Conservation (phyloP, 1,140 invertebrate genomes). For the Gryllus bimaculatus region DNA sequence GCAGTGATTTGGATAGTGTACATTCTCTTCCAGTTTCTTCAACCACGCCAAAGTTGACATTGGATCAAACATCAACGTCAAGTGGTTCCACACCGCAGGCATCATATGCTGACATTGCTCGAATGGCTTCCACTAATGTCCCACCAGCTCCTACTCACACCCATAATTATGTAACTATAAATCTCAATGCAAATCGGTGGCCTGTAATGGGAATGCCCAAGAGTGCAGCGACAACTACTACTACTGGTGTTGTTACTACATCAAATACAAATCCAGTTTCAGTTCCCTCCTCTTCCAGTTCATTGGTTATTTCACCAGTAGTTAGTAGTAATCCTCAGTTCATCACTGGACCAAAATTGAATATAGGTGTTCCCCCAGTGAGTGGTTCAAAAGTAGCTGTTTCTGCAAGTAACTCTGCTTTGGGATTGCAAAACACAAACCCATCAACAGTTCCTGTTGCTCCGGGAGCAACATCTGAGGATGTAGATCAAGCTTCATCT, state of each 20-base stretch:
- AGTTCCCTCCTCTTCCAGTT: neutral
- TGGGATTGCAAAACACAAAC: neutral
- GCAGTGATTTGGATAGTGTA: slow-evolving; percentile 61
- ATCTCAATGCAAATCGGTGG: slow-evolving; percentile 11
- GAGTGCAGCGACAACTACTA: neutral
- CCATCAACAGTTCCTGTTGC: neutral
- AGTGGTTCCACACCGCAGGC: slow-evolving; percentile 48
- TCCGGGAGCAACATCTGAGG: neutral
- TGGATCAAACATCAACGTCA: slow-evolving; percentile 30
- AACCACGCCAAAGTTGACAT: slow-evolving; percentile 30
- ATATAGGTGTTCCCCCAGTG: slow-evolving; percentile 19
- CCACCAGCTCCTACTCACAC: neutral
- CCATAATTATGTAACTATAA: slow-evolving; percentile 2
- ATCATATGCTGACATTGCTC: slow-evolving; percentile 65
- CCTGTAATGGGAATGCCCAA: neutral
- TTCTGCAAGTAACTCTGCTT: neutral
- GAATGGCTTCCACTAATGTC: slow-evolving; percentile 36
- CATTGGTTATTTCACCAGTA: neutral
- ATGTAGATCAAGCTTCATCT: neutral
- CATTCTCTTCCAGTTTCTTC: slow-evolving; percentile 57
- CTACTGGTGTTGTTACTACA: neutral
- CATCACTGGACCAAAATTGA: slow-evolving; percentile 16
- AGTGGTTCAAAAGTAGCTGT: slow-evolving; percentile 13
- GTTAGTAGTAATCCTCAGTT: slow-evolving; percentile 11
- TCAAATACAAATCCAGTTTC: neutral